Conservation (phyloP, 2,797 vertebrate species). For the Pelochelys cantorii region DNA sequence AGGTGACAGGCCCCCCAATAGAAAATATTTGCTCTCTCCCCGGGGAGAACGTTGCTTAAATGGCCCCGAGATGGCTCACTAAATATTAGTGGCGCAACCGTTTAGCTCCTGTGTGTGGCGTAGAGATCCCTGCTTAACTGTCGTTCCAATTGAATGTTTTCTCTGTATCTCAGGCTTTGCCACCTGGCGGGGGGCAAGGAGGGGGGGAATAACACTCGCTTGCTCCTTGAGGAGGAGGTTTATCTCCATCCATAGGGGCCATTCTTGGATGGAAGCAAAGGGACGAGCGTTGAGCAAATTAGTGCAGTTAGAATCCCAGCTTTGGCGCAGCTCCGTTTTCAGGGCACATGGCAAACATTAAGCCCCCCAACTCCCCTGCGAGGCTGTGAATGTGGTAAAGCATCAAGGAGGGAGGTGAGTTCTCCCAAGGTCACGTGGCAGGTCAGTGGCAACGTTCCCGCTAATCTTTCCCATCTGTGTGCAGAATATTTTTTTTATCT, state of each 20-base stretch:
- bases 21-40: background rate
- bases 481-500: too few relatives aligned
- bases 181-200: background rate
- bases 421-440: background rate
- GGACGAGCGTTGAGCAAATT: slow-evolving; percentile 31
- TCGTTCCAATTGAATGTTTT: background rate
- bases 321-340: background rate
- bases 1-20: background rate
- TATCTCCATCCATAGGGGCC: background rate
- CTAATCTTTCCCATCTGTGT: too few relatives aligned
- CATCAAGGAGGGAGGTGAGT: background rate
- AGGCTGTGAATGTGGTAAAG: background rate
- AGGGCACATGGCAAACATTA: background rate
- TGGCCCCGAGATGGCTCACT: background rate
- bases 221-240: slow-evolving; percentile 11
- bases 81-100: accelerated
- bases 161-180: background rate
- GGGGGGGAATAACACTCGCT: background rate
- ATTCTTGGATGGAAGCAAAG: background rate
- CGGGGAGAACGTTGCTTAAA: background rate
- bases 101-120: accelerated
- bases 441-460: background rate
- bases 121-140: accelerated
- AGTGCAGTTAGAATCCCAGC: background rate
- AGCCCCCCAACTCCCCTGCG: background rate